A percentile compares a stretch with the other conserved stretches of the same genome.
Conservation (phyloP, 2,113 vertebrate species). For the Ptyas mucosa region DNA sequence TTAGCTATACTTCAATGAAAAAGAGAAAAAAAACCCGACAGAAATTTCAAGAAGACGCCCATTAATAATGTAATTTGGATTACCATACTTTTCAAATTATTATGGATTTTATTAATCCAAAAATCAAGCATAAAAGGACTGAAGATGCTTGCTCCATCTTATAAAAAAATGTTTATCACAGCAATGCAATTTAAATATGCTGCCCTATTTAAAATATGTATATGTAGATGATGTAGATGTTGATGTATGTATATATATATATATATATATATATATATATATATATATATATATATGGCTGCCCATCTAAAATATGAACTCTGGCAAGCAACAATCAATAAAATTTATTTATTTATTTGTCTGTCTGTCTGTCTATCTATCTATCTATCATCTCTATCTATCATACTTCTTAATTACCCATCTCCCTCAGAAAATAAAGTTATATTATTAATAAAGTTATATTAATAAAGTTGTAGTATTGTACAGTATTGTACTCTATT, state of each 20-base stretch:
- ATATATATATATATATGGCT: rapidly evolving
- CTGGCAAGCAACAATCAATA: neutral
- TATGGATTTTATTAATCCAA: neutral
- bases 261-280: no score
- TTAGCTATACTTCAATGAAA: no score
- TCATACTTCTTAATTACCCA: neutral
- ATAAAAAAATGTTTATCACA: rapidly evolving
- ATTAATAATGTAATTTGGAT: neutral
- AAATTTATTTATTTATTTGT: neutral
- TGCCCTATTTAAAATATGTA: neutral
- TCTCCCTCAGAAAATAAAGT: neutral
- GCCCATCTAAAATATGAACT: neutral
- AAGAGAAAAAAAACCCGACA: neutral
- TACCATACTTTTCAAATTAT: neutral
- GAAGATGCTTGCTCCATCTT: rapidly evolving
- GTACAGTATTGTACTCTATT: no score
- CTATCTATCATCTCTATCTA: no score
- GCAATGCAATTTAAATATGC: neutral
- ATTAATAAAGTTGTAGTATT: neutral
- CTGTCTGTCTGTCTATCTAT: no score
- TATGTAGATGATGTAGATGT: no score
- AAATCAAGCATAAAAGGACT: rapidly evolving
- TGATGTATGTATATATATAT: no score
- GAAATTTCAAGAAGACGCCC: neutral
- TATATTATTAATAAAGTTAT: neutral